phyloP scores from a whole-genome alignment of 2,888 invertebrate genomes.

The Pyrochroa serraticornis region DNA sequence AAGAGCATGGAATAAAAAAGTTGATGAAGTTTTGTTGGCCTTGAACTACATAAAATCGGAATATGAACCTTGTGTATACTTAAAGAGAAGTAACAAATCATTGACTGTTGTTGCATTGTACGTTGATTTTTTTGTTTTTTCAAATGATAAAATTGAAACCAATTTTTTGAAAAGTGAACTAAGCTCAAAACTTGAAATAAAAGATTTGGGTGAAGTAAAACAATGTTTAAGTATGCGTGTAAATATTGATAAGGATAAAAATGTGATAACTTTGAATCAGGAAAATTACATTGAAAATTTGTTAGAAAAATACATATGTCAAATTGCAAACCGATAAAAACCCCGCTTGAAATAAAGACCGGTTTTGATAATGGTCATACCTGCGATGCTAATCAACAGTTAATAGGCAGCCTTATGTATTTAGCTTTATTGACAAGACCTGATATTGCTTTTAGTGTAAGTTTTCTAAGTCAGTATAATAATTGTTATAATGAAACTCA shows the following conservation, averaged over 20 bases:
- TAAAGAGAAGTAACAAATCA: not conserved
- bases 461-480: constrained; percentile 30
- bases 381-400: too few species aligned
- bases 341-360: constrained; percentile 29
- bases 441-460: constrained; percentile 26
- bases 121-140: constrained; percentile 22
- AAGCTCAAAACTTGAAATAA: constrained; percentile 8
- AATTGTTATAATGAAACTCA: constrained; percentile 16
- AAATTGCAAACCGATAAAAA: constrained; percentile 21
- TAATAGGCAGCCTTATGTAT: constrained; percentile 32
- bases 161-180: not conserved
- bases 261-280: constrained; percentile 27
- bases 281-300: constrained; percentile 29
- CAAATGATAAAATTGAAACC: not conserved
- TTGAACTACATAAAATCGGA: constrained; percentile 10
- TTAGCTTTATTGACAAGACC: constrained; percentile 26
- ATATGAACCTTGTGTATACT: constrained; percentile 13
- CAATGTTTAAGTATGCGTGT: constrained; percentile 8
- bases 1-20: not conserved
- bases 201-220: constrained; percentile 17
- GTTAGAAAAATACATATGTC: constrained; percentile 24
- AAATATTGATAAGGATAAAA: constrained; percentile 11
- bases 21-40: constrained; percentile 1
- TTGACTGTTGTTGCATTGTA: constrained; percentile 18
- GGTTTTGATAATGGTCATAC: too few species aligned